Evolutionary conservation across 2,888 invertebrate species (phyloP), one percentile per base, ranked within the genome.

Genomic region (Drosophila setosimentum): DNA sequence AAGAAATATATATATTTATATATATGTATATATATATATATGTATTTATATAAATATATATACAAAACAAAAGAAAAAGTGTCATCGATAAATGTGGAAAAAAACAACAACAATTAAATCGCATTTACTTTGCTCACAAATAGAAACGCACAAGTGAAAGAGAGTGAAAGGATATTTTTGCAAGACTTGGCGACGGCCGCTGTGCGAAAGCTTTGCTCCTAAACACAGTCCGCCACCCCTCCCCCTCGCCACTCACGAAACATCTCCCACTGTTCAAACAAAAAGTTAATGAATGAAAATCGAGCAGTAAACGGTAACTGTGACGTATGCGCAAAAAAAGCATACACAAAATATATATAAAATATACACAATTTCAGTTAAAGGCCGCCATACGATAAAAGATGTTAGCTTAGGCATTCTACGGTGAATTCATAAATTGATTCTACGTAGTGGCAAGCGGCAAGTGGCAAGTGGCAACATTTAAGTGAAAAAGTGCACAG

Each of bases 401-500:
- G 48, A 89, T 89, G 89, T 81, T 87, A 69, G 75, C 81, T 82
- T 69, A 78, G 64, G 71, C 80, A 58, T 55, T 35, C 24, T 35
- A 50, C 59, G 59, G 40, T 30, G 62, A 62, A 55, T 65, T 66
- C 67, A 21, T 29, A 21, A 70, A 88, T 83, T 76, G 86, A 83
- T 88, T 81, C 83, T 73, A 37, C 61, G 67, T 60, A 37, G 79
- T 33, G 21, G 42, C 42, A 16, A 45, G 45, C 8, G 21, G 35
- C 57, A 16, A 45, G 45, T 16, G 21, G 35, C 57, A 48, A 62
- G 58, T 57, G 58, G 53, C 40, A 71, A 45, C 49, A 54, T 51
- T 78, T 61, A 24, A 45, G 48, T 40, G 42, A 49, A 67, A 67
- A 49, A 65, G 35, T 53, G 68, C 13, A 45, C 27, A 58, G 45